Evolutionary conservation across 2,797 vertebrate species (phyloP).

Genomic region (Podargus strigoides): DNA sequence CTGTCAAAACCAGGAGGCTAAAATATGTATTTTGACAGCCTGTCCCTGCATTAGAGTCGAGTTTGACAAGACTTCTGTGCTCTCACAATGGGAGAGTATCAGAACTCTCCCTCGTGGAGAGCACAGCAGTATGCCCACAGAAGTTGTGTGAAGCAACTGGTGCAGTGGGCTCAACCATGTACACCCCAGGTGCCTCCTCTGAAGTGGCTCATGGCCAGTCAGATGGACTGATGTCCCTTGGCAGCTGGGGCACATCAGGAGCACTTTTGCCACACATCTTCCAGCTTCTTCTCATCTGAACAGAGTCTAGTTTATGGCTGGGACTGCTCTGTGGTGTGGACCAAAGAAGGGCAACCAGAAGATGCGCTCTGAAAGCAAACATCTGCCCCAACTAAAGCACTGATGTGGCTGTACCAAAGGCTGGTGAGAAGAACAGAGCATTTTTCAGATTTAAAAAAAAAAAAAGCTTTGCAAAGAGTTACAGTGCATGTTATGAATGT

Average conservation of each 20-base stretch:
- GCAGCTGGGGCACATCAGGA: neutral
- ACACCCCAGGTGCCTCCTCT: neutral
- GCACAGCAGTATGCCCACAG: neutral
- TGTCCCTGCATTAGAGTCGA: neutral
- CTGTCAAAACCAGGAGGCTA: neutral
- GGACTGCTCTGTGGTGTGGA: neutral
- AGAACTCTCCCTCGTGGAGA: neutral
- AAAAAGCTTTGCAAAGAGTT: neutral
- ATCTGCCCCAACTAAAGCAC: neutral
- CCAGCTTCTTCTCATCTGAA: neutral
- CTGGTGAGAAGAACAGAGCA: neutral
- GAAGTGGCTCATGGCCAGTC: too few species aligned
- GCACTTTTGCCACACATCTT: neutral
- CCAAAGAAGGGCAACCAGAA: neutral
- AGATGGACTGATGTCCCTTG: neutral
- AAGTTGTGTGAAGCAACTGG: neutral
- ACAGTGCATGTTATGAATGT: neutral
- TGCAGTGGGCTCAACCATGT: neutral
- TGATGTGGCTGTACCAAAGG: neutral
- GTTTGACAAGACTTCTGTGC: neutral
- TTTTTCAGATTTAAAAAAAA: neutral
- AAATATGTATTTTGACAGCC: neutral
- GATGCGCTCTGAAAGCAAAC: neutral
- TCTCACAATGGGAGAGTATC: neutral
- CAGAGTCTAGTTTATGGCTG: too few species aligned